These are phyloP conservation scores for Peromyscus nudipes DNA, from an alignment of 2,797 vertebrate species.

Conservation along the genomic window DNA sequence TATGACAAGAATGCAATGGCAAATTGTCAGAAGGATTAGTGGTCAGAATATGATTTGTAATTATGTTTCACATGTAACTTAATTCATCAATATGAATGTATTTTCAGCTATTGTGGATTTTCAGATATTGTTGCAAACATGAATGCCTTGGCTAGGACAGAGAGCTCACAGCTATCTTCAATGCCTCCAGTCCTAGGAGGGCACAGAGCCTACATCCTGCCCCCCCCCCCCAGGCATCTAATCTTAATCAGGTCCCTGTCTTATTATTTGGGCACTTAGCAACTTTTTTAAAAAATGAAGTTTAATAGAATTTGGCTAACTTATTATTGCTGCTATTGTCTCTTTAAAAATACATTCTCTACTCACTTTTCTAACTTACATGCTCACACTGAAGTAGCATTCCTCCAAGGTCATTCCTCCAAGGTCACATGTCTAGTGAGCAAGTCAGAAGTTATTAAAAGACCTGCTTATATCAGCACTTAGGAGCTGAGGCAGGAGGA, in stretches of 20 bases:
- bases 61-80: background rate
- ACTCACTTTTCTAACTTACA: background rate
- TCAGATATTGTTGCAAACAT: conserved; percentile 11
- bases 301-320: conserved; percentile 1
- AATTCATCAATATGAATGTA: conserved; percentile 15
- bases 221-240: background rate
- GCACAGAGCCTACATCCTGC: background rate
- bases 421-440: background rate
- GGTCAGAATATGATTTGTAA: conserved; percentile 10
- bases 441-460: background rate
- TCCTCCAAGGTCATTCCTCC: background rate
- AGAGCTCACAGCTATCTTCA: background rate
- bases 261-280: background rate
- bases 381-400: background rate
- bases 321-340: conserved; percentile 18
- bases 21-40: background rate
- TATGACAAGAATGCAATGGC: conserved; percentile 13
- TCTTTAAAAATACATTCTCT: conserved; percentile 26
- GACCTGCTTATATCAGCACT: background rate
- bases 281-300: background rate
- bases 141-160: background rate
- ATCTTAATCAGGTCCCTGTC: background rate
- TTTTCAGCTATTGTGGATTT: conserved; percentile 21
- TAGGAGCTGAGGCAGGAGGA: background rate
- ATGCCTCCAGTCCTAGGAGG: background rate